Base-by-base conservation (phyloP, 64 coral and sea anemone genomes). In the Montipora efflorescens region DNA sequence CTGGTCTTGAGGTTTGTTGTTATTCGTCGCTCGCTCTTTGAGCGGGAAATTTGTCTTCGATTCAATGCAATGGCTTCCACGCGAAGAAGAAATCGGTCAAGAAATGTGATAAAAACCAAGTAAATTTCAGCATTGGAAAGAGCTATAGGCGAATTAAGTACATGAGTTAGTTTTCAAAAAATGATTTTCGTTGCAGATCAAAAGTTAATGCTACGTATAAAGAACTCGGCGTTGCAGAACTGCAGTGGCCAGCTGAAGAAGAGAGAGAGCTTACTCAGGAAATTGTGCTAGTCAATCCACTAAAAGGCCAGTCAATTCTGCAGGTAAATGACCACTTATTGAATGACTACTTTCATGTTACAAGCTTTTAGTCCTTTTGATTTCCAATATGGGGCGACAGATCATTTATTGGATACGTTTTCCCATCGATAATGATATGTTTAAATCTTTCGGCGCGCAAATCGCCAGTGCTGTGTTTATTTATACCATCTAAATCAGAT, bases 221-320 rank as follows among this genome's bases (percentile, higher is more conserved):
- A 82, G 96, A 97, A 36, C 79, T 97, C 4, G 96, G 94, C 52
- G 93, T 94, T 1, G 66, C 79, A 67, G 90, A 91, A 74, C 78
- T 97, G 70, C 87, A 64, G 78, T 97, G 96, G 96, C 96, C 96
- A 0, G 83, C 91, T 58, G 93, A 94, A 67, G 84, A 97, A 67
- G 80, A 48, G 15, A 57, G 96, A 78, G 93, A 95, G 12, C 70
- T 87, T 4, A 95, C 93, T 53, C 96, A 97, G 51, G 93, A 95
- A 71, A 83, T 95, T 61, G 13, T 78, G 1, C 50, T 53, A 49
- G 49, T 73, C 48, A 76, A 45, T 68, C 76, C 62, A 16, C 67
- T 71, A 9, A 67, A 45, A 48, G 45, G 85, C 48, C 23, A 21
- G 21, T 79, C 88, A 14, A 49, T 67, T 80, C 79, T 83, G 5